A percentile compares a stretch with the other conserved stretches of the same genome.
phyloP scores from a whole-genome alignment of 2,888 invertebrate genomes.

The Philereme transversata region DNA sequence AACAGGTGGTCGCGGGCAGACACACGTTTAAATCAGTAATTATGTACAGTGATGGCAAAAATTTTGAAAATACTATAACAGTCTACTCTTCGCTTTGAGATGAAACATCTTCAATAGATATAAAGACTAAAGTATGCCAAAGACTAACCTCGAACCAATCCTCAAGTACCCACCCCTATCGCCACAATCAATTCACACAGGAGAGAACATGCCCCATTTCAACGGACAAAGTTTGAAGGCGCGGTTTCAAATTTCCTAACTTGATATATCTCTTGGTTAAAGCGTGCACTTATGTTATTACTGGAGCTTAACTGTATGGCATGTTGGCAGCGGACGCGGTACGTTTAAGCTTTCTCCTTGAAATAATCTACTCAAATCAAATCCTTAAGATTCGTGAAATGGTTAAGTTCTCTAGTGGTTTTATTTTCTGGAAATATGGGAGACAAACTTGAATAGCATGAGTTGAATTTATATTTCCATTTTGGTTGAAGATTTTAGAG shows the following conservation, averaged over 20 bases:
- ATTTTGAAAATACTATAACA: too few species aligned
- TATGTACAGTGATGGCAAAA: too few species aligned
- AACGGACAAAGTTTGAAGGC: conserved; percentile 38
- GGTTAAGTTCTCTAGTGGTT: conserved; percentile 1
- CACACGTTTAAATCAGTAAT: too few species aligned
- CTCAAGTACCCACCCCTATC: background rate
- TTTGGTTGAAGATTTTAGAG: too few species aligned
- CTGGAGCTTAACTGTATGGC: conserved; percentile 43
- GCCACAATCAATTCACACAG: conserved; percentile 3
- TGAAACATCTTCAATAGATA: too few species aligned
- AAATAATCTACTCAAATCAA: conserved; percentile 11
- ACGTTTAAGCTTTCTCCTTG: conserved; percentile 25
- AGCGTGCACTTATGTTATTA: conserved; percentile 52
- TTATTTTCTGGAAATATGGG: background rate
- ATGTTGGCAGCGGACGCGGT: conserved; percentile 33
- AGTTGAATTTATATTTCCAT: background rate
- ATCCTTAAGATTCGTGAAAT: conserved; percentile 1
- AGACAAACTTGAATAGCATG: background rate
- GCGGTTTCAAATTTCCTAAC: conserved; percentile 44
- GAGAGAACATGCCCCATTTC: conserved; percentile 4
- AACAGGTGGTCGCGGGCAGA: too few species aligned
- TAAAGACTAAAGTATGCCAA: background rate
- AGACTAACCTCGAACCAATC: background rate
- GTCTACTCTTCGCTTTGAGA: too few species aligned
- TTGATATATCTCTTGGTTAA: conserved; percentile 37